Conservation (phyloP, 2,113 vertebrate genomes). For the Syngnathus scovelli region DNA sequence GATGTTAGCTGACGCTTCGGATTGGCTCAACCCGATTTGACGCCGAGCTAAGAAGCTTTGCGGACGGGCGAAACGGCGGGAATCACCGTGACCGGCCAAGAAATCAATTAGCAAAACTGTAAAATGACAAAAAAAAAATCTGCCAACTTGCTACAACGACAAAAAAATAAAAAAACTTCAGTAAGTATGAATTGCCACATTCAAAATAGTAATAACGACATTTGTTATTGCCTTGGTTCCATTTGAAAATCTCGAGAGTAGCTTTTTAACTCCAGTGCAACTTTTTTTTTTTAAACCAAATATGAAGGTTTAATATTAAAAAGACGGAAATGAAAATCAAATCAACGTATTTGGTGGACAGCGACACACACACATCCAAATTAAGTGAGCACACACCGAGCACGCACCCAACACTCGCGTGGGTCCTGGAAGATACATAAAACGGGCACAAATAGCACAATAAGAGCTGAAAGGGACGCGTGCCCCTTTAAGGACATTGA, state of each 20-base stretch:
- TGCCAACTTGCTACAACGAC: background rate
- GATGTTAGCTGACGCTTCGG: background rate
- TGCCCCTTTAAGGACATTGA: background rate
- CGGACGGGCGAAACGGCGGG: constrained; percentile 29
- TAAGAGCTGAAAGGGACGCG: background rate
- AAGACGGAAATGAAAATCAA: background rate
- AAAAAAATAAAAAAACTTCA: background rate
- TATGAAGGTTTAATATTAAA: background rate
- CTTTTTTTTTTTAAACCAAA: background rate
- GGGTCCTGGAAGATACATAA: background rate
- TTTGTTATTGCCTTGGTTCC: background rate
- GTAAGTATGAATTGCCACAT: background rate
- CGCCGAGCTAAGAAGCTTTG: constrained; percentile 69
- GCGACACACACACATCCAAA: constrained; percentile 18
- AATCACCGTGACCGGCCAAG: background rate
- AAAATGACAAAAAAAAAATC: background rate
- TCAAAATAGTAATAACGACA: background rate
- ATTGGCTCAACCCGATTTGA: constrained; percentile 65
- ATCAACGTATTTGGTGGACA: background rate
- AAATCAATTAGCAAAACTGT: background rate
- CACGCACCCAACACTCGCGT: background rate
- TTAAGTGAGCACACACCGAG: background rate
- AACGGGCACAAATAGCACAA: background rate
- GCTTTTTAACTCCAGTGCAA: background rate
- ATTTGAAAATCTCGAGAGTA: background rate